phyloP scores from a whole-genome alignment of 2,888 invertebrate genomes.

The Epistrophe grossulariae region DNA sequence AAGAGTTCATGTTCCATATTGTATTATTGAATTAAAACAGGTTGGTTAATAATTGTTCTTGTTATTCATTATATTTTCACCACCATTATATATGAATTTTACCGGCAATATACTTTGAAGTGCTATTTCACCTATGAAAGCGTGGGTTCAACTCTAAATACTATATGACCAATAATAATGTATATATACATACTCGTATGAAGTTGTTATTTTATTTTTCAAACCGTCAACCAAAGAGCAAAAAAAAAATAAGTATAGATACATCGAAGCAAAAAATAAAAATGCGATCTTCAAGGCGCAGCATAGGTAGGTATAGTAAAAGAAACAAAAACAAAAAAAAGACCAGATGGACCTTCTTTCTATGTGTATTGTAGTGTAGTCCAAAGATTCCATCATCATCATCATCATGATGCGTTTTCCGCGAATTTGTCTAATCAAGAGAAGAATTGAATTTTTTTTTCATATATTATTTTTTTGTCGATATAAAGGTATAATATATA shows the following conservation, averaged over 20 bases:
- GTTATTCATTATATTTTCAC: not conserved
- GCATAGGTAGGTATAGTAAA: constrained; percentile 3
- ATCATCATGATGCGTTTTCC: constrained; percentile 81
- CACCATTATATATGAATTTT: too few species aligned
- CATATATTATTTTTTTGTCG: not conserved
- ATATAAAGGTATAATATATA: constrained; percentile 42
- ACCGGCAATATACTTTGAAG: not conserved
- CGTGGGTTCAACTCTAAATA: constrained; percentile 8
- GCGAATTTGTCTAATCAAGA: constrained; percentile 82
- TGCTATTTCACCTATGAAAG: not conserved
- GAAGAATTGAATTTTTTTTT: constrained; percentile 69
- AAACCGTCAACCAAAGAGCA: not conserved
- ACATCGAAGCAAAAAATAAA: constrained; percentile 8
- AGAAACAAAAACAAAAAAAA: constrained; percentile 28
- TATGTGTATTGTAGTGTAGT: not conserved
- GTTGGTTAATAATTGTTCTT: not conserved
- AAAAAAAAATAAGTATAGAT: not conserved
- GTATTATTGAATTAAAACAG: not conserved
- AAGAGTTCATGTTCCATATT: constrained; percentile 8
- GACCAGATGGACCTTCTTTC: constrained; percentile 38
- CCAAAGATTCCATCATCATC: constrained; percentile 68
- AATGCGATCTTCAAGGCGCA: constrained; percentile 68
- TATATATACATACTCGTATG: not conserved
- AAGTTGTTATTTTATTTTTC: not conserved
- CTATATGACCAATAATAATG: not conserved